These are phyloP conservation scores for Solea senegalensis DNA, from an alignment of 2,113 vertebrate species.

Conservation along the genomic window DNA sequence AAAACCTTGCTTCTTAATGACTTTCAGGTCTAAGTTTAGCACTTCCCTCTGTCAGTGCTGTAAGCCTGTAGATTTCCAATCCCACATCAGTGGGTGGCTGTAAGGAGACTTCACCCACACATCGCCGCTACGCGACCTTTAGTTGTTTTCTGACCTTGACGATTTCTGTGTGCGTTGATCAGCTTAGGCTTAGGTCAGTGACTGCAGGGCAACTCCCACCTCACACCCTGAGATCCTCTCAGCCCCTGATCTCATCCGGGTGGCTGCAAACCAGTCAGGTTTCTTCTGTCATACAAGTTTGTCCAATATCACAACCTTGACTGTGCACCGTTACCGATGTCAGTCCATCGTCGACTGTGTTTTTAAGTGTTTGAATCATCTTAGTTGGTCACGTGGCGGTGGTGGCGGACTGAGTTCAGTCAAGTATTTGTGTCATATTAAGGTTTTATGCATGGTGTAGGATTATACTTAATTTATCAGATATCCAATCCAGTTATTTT, in stretches of 20 bases:
- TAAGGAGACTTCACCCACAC: not conserved
- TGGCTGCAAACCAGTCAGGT: not conserved
- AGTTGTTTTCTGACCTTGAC: conserved; percentile 26
- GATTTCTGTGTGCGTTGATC: conserved; percentile 4
- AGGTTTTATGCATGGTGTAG: too few relatives aligned
- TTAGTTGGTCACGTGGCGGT: too few relatives aligned
- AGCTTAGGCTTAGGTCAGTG: conserved; percentile 55
- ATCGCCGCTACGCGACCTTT: not conserved
- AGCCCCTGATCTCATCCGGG: conserved; percentile 24
- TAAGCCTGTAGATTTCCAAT: not conserved
- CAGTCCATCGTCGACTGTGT: too few relatives aligned
- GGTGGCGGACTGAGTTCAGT: too few relatives aligned
- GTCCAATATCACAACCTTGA: too few relatives aligned
- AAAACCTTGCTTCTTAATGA: not conserved
- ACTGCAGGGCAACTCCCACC: conserved; percentile 8
- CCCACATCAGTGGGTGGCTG: not conserved
- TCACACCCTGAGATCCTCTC: conserved; percentile 37
- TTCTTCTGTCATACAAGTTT: not conserved
- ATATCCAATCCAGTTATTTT: too few relatives aligned
- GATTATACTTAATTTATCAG: too few relatives aligned
- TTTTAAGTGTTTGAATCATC: too few relatives aligned
- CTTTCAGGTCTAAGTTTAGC: not conserved
- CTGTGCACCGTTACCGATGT: too few relatives aligned
- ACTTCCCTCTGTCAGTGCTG: not conserved
- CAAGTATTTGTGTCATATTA: too few relatives aligned